phyloP scores from a whole-genome alignment of 2,113 vertebrate genomes.

The Tenrec ecaudatus region DNA sequence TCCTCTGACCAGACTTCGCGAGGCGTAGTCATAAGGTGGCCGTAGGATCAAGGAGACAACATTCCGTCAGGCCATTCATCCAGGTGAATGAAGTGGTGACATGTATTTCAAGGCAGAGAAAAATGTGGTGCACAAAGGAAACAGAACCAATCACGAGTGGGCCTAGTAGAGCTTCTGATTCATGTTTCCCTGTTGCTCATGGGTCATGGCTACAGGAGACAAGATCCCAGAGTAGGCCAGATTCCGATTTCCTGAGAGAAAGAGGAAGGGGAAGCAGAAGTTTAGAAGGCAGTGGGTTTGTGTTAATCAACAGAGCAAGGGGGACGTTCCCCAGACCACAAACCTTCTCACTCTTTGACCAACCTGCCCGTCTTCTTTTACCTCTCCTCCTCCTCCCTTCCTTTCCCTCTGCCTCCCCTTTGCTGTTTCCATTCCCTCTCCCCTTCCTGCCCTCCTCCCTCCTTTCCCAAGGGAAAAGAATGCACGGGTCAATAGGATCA shows the following conservation, averaged over 20 bases:
- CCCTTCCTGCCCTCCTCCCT: too few relatives aligned
- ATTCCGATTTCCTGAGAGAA: neutral
- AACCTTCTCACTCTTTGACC: neutral
- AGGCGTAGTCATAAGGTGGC: slow-evolving; percentile 16
- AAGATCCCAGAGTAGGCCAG: neutral
- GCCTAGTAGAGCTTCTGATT: slow-evolving; percentile 21
- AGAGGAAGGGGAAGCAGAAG: neutral
- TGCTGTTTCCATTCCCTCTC: neutral
- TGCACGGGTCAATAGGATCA: neutral
- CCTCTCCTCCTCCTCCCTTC: too few relatives aligned
- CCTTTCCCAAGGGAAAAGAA: too few relatives aligned
- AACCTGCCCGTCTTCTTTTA: fast-evolving
- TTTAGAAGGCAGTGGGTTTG: neutral
- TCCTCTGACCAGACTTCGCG: neutral
- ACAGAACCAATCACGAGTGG: neutral
- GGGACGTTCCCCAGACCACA: neutral
- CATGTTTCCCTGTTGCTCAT: neutral
- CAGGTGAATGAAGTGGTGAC: slow-evolving; percentile 34
- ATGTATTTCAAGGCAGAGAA: slow-evolving; percentile 40
- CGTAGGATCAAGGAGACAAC: neutral
- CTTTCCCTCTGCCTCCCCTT: too few relatives aligned
- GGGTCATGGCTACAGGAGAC: neutral
- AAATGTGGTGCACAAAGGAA: slow-evolving; percentile 38
- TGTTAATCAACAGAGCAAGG: neutral
- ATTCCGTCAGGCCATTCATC: slow-evolving; percentile 34